Evolutionary conservation across 2,888 invertebrate species (phyloP).

Genomic region (Trachelus troglodyta): DNA sequence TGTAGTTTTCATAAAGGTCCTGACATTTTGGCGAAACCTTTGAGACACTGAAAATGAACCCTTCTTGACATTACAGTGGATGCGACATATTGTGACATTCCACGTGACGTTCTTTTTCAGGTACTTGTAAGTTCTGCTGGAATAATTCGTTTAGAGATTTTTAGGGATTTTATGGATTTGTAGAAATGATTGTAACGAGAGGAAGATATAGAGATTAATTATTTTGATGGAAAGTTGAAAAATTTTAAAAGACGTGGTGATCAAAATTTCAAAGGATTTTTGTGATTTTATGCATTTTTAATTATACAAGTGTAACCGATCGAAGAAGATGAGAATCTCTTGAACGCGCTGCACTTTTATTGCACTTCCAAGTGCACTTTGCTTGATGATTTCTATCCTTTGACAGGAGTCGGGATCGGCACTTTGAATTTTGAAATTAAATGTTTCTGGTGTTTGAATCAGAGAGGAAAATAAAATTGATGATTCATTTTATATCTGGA

Average conservation of each 20-base stretch:
- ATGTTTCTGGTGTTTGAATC: background rate
- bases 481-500: background rate
- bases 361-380: background rate
- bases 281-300: background rate
- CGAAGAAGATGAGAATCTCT: background rate
- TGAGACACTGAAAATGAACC: slow-evolving; percentile 29
- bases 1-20: slow-evolving; percentile 35
- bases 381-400: background rate
- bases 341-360: background rate
- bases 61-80: slow-evolving; percentile 35
- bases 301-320: background rate
- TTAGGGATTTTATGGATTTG: background rate
- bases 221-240: background rate
- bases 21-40: slow-evolving; percentile 43
- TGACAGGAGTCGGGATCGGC: background rate
- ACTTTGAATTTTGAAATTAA: background rate
- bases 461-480: background rate
- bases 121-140: no score
- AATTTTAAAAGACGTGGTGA: background rate
- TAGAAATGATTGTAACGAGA: background rate
- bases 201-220: background rate
- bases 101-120: background rate
- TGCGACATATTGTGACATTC: background rate
- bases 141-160: background rate
- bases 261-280: background rate